Conservation (phyloP, 30 jellyfish, hydroid and myxozoan species). For the Turritopsis dohrnii region DNA sequence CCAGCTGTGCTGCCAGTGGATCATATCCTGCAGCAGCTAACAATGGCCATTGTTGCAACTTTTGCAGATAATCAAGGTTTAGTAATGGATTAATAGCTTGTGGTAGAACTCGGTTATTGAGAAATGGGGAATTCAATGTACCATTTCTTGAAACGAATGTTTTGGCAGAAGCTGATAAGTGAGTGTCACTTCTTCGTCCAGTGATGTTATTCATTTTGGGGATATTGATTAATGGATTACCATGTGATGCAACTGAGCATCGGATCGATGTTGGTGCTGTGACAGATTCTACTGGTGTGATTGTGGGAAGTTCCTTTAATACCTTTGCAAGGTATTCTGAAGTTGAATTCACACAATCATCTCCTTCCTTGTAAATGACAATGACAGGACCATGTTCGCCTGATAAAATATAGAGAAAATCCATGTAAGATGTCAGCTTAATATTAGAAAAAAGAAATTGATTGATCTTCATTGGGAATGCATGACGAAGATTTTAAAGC, state of each 20-base stretch:
- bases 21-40: slow-evolving; percentile 45
- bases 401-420: slow-evolving; percentile 18
- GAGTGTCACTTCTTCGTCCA: slow-evolving; percentile 23
- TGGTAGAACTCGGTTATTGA: slow-evolving; percentile 41
- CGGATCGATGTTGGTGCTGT: slow-evolving; percentile 14
- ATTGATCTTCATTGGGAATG: too few relatives aligned
- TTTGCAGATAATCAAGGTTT: slow-evolving; percentile 45
- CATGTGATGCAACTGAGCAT: neutral
- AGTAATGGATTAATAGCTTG: slow-evolving; percentile 47
- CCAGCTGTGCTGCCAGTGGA: slow-evolving; percentile 71
- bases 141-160: slow-evolving; percentile 85
- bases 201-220: slow-evolving; percentile 10
- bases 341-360: slow-evolving; percentile 50
- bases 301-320: slow-evolving; percentile 39
- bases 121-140: slow-evolving; percentile 39
- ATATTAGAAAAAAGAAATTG: too few relatives aligned
- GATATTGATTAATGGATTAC: slow-evolving; percentile 24
- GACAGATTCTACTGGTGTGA: slow-evolving; percentile 14
- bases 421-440: too few relatives aligned
- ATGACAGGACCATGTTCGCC: slow-evolving; percentile 94
- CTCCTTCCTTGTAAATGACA: slow-evolving; percentile 74
- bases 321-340: slow-evolving; percentile 71
- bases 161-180: slow-evolving; percentile 90
- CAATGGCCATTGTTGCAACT: slow-evolving; percentile 68
- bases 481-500: too few relatives aligned